These are phyloP conservation scores for Eurystomus glaucurus DNA, from an alignment of 2,797 vertebrate genomes.

Conservation along the genomic window DNA sequence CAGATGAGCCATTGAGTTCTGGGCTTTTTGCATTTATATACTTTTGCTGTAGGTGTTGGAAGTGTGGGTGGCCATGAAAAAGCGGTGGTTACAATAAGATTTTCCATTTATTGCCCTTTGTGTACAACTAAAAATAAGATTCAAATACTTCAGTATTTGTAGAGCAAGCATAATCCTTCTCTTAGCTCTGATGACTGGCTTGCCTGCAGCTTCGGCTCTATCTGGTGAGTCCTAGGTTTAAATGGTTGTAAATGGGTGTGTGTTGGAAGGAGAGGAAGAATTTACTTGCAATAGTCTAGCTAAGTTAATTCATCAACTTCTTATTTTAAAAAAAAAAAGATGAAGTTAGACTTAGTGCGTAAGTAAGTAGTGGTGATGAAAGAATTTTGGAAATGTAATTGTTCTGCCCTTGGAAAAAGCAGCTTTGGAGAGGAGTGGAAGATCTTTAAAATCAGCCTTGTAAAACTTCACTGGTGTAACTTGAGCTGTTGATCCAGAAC, in stretches of 20 bases:
- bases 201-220: slow-evolving; percentile 73
- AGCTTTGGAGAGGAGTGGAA: slow-evolving; percentile 4
- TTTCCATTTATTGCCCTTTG: slow-evolving; percentile 93
- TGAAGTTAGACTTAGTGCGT: background rate
- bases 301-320: slow-evolving; percentile 52
- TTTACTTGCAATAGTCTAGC: slow-evolving; percentile 43
- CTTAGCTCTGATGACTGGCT: slow-evolving; percentile 81
- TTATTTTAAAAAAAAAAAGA: background rate
- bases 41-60: slow-evolving; percentile 85
- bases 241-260: slow-evolving; percentile 52
- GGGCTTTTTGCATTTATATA: slow-evolving; percentile 81
- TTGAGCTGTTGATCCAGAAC: slow-evolving; percentile 45
- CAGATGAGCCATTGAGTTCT: slow-evolving; percentile 74
- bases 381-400: slow-evolving; percentile 50
- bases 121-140: slow-evolving; percentile 84
- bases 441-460: slow-evolving; percentile 27
- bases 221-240: slow-evolving; percentile 78
- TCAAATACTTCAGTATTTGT: slow-evolving; percentile 82
- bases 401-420: slow-evolving; percentile 39
- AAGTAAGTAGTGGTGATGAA: slow-evolving; percentile 39
- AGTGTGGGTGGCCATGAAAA: slow-evolving; percentile 91
- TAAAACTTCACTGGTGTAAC: background rate
- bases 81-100: slow-evolving; percentile 93
- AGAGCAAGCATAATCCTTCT: slow-evolving; percentile 78
- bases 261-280: slow-evolving; percentile 51